These are phyloP conservation scores for Cottus gobio DNA, from an alignment of 2,113 vertebrate species.

Conservation along the genomic window DNA sequence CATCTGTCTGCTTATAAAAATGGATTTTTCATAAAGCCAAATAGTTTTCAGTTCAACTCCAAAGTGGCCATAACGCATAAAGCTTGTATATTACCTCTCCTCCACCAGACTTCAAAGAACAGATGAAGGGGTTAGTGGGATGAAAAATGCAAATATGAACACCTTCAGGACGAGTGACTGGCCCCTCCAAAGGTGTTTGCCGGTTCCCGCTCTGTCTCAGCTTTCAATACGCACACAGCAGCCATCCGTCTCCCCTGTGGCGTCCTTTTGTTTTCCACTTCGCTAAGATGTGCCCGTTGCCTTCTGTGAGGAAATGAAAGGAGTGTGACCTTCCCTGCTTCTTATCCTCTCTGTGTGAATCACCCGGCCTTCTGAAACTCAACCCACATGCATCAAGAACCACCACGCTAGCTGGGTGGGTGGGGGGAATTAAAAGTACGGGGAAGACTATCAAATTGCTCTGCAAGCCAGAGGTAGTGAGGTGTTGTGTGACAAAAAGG, in stretches of 20 bases:
- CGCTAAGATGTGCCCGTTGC: slow-evolving; percentile 57
- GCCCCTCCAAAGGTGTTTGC: slow-evolving; percentile 49
- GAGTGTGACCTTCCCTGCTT: slow-evolving; percentile 67
- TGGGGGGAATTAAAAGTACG: slow-evolving; percentile 34
- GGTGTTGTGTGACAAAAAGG: slow-evolving; percentile 18
- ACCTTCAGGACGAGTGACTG: slow-evolving; percentile 51
- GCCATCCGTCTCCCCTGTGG: slow-evolving; percentile 68
- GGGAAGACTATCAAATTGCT: slow-evolving; percentile 48
- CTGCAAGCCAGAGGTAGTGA: neutral
- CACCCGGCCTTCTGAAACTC: slow-evolving; percentile 64
- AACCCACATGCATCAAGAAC: slow-evolving; percentile 61
- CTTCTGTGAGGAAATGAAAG: slow-evolving; percentile 70
- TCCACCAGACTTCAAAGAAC: slow-evolving; percentile 25
- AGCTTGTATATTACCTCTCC: neutral
- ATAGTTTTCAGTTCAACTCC: slow-evolving; percentile 24
- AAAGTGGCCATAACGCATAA: neutral
- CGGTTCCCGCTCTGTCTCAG: slow-evolving; percentile 61
- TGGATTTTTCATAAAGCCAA: slow-evolving; percentile 26
- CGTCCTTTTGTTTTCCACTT: slow-evolving; percentile 66
- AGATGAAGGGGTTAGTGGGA: slow-evolving; percentile 31
- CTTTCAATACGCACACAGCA: slow-evolving; percentile 70
- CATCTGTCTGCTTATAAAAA: slow-evolving; percentile 35
- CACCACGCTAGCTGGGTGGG: neutral
- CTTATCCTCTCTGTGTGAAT: slow-evolving; percentile 61
- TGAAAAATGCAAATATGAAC: slow-evolving; percentile 53